Base-by-base conservation (phyloP, 2,113 vertebrate species). In the Bagarius yarrelli region DNA sequence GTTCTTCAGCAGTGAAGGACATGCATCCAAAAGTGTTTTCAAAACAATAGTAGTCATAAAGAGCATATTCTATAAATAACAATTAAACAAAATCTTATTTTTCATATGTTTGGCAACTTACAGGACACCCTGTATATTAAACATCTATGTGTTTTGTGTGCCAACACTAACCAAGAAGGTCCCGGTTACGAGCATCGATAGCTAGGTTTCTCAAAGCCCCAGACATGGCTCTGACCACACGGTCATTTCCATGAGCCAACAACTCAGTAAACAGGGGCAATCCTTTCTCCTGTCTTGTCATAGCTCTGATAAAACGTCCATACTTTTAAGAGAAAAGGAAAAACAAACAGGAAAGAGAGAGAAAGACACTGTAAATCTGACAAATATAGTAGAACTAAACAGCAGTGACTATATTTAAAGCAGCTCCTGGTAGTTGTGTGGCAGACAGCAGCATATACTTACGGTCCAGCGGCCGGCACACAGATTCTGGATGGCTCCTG, bases 151-250 rank as follows among this genome's bases (percentile, higher is more conserved):
- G 15, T 25, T 44, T 44, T 69, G 13, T 50, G 67, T 5, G n/a
- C 25, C 11, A 15, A 78, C 23, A 30, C 84, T 95, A 81, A 99
- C 98, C 97, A 2, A 98, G 94, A 69, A 99, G 92, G 60, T 96
- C 96, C 73, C 95, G 95, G 89, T 97, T 98, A 19, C 95, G 94
- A 18, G 91, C 78, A 25, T 99, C 97, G 1, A 98, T 94, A 0
- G 97, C 96, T 90, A 99, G 90, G 90, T 99, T 99, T 75, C 98
- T 94, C 44, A 99, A 92, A 1, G 98, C 96, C 44, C 97, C 96
- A 0, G 96, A 98, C 0, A 98, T 96, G 0, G 97, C 98, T 72
- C 94, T 93, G 80, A 99, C 95, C 27, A 99, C 98, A 0, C 97
- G 92, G 89, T 99, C 97, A 0, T 95, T 96, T 52, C 94, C 93